Evolutionary conservation across 1,140 invertebrate genomes (phyloP).

Genomic region (Daktulosphaira vitifoliae): DNA sequence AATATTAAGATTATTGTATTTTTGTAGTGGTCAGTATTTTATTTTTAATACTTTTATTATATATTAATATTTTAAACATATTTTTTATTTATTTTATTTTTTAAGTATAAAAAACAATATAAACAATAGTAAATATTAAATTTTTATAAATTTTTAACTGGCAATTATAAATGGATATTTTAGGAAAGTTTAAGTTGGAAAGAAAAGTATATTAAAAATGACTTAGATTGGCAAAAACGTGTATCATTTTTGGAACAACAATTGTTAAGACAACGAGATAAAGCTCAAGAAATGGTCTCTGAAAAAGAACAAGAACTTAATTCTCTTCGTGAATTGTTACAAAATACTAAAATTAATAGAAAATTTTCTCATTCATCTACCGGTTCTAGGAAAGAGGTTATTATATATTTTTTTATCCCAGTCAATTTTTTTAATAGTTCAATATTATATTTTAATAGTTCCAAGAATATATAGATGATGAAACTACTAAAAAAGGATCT

Average conservation of each 20-base stretch:
- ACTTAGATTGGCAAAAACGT: conserved; percentile 52
- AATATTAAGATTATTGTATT: too few species aligned
- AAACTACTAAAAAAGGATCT: conserved; percentile 44
- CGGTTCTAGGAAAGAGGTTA: conserved; percentile 26
- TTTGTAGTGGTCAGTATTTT: too few species aligned
- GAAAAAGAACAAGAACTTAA: conserved; percentile 74
- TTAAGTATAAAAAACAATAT: too few species aligned
- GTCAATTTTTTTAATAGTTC: too few species aligned
- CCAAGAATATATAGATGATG: conserved; percentile 29
- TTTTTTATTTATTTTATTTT: too few species aligned
- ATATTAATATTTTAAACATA: too few species aligned
- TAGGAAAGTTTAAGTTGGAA: conserved; percentile 54
- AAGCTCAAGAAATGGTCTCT: conserved; percentile 63
- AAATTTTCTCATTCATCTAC: conserved; percentile 18
- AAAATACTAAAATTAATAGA: conserved; percentile 21
- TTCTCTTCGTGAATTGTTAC: conserved; percentile 46
- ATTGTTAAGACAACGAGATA: conserved; percentile 63
- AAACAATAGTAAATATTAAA: too few species aligned
- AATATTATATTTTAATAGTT: conserved; percentile 1
- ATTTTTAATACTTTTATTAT: too few species aligned
- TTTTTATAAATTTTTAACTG: too few species aligned
- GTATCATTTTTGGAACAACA: conserved; percentile 60
- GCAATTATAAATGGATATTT: too few species aligned
- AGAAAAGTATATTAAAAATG: conserved; percentile 48
- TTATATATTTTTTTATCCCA: not conserved